Base-by-base conservation (phyloP, 64 coral and sea anemone genomes). In the Catalaphyllia jardinei region DNA sequence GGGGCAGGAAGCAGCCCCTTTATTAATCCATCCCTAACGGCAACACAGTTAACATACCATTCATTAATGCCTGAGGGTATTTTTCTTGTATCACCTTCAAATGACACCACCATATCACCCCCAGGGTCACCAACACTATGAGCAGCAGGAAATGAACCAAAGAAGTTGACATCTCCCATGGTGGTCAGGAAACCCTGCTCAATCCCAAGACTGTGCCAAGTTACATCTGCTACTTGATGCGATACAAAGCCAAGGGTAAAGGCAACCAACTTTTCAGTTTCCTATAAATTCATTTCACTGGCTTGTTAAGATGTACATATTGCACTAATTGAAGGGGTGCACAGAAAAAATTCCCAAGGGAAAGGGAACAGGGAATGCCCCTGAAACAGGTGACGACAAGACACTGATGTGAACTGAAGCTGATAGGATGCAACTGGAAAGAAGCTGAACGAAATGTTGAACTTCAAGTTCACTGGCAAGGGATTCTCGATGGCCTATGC, bases 161-260 rank as follows among this genome's bases (percentile, higher is more conserved):
- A 89, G 83, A 98, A 98, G 85, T 98, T 98, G 29, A 98, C 88
- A 72, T 98, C 87, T 71, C 90, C 93, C 96, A 98, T 98, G 30
- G 91, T 95, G 87, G 46, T 88, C 51, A 98, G 61, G 63, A 98
- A 98, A 57, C 96, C 96, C 79, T 98, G 93, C 42, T 95, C 62
- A 35, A 98, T 98, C 2, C 93, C 96, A 9, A 98, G 85, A 75
- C 96, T 98, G 74, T 98, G 96, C 96, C 96, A 98, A 4, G 96
- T 93, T 16, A 98, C 61, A 55, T 98, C 96, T 33, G 96, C 93
- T 8, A 98, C 93, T 98, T 98, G 96, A 28, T 98, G 96, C 8
- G 96, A 98, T 42, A 98, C 93, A 92, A 93, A 95, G 6, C 96
- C 96, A 93, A 98, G 76, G 22, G 90, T 98, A 67, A 98, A 98